Evolutionary conservation across 2,113 vertebrate species (phyloP).

Genomic region (Sakesphorus luctuosus): DNA sequence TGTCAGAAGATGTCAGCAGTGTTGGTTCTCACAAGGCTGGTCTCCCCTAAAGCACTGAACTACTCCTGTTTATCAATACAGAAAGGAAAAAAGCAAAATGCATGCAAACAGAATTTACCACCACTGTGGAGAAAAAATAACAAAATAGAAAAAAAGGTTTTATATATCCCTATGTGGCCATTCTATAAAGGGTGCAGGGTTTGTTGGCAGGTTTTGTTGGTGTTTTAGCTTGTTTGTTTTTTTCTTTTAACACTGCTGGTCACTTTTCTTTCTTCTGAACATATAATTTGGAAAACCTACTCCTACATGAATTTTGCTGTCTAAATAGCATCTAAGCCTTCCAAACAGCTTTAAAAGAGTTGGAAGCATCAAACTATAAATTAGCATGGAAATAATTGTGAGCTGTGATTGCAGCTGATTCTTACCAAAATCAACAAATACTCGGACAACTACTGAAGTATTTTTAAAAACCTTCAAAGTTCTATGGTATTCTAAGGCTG

Average conservation of each 20-base stretch:
- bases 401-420: neutral
- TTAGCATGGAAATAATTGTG: neutral
- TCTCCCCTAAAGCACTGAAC: neutral
- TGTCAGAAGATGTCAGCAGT: neutral
- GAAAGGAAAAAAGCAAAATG: neutral
- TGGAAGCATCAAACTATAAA: neutral
- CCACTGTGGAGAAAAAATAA: neutral
- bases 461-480: neutral
- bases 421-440: neutral
- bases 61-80: neutral
- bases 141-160: neutral
- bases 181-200: neutral
- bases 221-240: neutral
- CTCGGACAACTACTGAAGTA: neutral
- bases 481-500: neutral
- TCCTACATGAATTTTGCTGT: neutral
- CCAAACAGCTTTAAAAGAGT: neutral
- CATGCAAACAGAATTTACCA: neutral
- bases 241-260: neutral
- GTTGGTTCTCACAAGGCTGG: neutral
- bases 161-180: neutral
- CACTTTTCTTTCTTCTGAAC: neutral
- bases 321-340: neutral
- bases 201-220: fast-evolving
- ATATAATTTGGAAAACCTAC: neutral